These are phyloP conservation scores for Oscheius sp. DNA, from an alignment of 2,888 invertebrate genomes.

Conservation along the genomic window DNA sequence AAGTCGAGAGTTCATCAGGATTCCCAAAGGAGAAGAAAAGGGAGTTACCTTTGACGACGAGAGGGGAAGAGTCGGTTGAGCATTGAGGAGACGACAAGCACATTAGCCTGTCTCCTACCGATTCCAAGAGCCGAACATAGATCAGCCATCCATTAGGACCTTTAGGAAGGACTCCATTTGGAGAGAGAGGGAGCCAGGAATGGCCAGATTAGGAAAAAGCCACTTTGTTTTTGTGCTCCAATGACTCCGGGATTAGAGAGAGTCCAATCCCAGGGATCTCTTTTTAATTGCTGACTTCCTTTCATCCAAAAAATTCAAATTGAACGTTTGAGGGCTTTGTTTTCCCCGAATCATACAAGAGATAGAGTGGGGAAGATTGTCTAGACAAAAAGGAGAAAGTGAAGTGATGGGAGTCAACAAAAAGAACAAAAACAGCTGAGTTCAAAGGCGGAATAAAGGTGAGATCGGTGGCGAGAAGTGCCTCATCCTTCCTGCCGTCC, in stretches of 20 bases:
- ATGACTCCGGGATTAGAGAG: too few relatives aligned
- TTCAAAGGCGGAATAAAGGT: too few relatives aligned
- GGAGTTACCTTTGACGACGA: neutral
- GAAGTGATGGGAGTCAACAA: slow-evolving; percentile 15
- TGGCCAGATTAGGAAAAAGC: too few relatives aligned
- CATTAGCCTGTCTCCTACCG: slow-evolving; percentile 1
- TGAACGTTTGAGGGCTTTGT: too few relatives aligned
- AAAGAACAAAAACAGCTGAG: slow-evolving; percentile 13
- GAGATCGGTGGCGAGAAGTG: too few relatives aligned
- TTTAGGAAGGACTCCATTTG: slow-evolving; percentile 19
- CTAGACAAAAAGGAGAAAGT: slow-evolving; percentile 28
- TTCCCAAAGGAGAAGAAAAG: neutral
- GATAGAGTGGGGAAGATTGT: slow-evolving; percentile 18
- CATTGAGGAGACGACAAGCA: slow-evolving; percentile 15
- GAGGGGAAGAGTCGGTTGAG: slow-evolving; percentile 22
- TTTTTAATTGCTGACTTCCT: too few relatives aligned
- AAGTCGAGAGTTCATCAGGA: too few relatives aligned
- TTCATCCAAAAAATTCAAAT: too few relatives aligned
- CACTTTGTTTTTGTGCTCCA: too few relatives aligned
- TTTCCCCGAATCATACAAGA: slow-evolving; percentile 10
- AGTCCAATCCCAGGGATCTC: too few relatives aligned
- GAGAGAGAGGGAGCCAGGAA: too few relatives aligned
- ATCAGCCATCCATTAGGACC: neutral
- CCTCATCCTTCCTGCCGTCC: too few relatives aligned
- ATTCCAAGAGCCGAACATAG: slow-evolving; percentile 2